Evolutionary conservation across 2,113 vertebrate genomes (phyloP), one percentile per base, ranked within the genome.

Genomic region (Pipa parva): DNA sequence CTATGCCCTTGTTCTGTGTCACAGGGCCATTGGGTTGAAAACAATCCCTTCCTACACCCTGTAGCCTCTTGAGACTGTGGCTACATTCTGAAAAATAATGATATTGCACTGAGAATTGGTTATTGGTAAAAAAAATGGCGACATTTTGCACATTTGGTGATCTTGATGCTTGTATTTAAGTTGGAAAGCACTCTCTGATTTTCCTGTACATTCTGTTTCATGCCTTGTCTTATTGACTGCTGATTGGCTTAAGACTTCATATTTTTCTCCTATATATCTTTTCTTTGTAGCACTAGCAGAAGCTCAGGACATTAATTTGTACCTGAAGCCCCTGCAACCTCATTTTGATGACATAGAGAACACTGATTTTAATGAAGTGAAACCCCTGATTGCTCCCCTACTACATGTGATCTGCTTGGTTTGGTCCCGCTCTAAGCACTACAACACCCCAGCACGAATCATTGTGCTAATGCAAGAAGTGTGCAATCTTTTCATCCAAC

Each of bases 401-500:
- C 88, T 98, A 75, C 95, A 98, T 0, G 73, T 82, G 1, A 80
- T 98, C 25, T 97, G 92, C 50, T 81, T 95, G 71, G 72, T 94
- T 52, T 99, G 95, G 96, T 86, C 78, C 28, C 89, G 79, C 11
- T 97, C 84, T 72, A 78, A 74, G 66, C 83, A 88, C 79, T 97
- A 95, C 83, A 84, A 72, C 33, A 77, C 77, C 42, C 90, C 92
- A 0, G 39, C 75, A 7, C 77, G 90, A 60, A 54, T 98, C 11
- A 85, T 90, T 0, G 88, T 94, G 59, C 87, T 99, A 56, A 86
- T 97, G 18, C 93, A 90, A 72, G 92, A 94, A 75, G 85, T 86
- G 51, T 93, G 92, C 80, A 95, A 93, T 82, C 90, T 99, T 6
- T 87, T 99, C 73, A 85, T 95, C 9, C 89, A 94, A 56, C 92